A percentile compares a stretch with the other conserved stretches of the same genome.
These are phyloP conservation scores for Mamestra brassicae DNA, from an alignment of 2,888 invertebrate genomes.

Conservation along the genomic window DNA sequence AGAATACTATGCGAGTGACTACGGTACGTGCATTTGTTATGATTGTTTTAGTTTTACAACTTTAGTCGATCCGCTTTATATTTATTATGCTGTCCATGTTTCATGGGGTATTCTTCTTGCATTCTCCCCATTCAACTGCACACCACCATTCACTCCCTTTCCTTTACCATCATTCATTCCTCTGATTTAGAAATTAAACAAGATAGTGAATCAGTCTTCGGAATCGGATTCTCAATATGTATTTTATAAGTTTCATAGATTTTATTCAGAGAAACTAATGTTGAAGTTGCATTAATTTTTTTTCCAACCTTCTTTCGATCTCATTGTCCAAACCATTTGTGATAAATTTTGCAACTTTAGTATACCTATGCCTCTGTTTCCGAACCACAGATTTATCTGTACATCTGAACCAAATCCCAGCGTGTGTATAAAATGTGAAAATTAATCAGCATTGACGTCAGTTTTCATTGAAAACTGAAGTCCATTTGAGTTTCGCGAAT, in stretches of 20 bases:
- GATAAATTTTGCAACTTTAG: background rate
- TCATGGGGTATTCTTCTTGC: too few species aligned
- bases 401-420: constrained; percentile 16
- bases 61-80: background rate
- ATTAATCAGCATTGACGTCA: constrained; percentile 43
- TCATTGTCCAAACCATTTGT: background rate
- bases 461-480: constrained; percentile 51
- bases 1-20: constrained; percentile 25
- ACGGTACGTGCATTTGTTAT: constrained; percentile 7
- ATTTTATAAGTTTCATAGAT: background rate
- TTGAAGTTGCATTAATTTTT: background rate
- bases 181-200: background rate
- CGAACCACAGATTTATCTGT: background rate
- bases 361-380: background rate
- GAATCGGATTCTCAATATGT: background rate
- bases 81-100: background rate
- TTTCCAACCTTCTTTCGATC: background rate
- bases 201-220: background rate
- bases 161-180: too few species aligned
- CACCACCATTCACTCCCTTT: too few species aligned
- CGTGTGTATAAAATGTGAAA: constrained; percentile 7
- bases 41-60: background rate
- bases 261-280: background rate
- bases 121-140: too few species aligned
- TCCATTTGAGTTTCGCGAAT: constrained; percentile 63